A percentile compares a stretch with the other conserved stretches of the same genome.
Evolutionary conservation across 2,888 invertebrate genomes (phyloP).

Genomic region (Lasioglossum villosulum): DNA sequence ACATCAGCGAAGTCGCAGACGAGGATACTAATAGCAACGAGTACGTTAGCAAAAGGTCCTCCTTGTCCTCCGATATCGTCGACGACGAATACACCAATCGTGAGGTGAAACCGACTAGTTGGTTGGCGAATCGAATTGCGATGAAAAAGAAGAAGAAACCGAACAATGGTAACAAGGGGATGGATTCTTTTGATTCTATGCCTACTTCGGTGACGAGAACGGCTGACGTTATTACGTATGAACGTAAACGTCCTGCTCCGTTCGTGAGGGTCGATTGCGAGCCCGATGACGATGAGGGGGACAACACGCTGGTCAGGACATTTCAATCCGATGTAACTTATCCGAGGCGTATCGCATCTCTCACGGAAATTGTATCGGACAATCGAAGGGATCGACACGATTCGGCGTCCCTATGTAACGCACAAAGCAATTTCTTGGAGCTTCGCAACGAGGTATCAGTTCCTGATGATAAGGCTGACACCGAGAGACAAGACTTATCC

Average conservation of each 20-base stretch:
- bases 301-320: slow-evolving; percentile 26
- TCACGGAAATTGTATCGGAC: slow-evolving; percentile 45
- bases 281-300: slow-evolving; percentile 54
- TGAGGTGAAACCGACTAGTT: slow-evolving; percentile 36
- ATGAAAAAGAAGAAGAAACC: slow-evolving; percentile 41
- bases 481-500: slow-evolving; percentile 77
- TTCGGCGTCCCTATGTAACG: slow-evolving; percentile 54
- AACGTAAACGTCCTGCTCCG: slow-evolving; percentile 44
- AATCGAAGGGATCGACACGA: slow-evolving; percentile 47
- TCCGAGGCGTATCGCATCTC: slow-evolving; percentile 38
- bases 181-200: slow-evolving; percentile 29
- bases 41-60: slow-evolving; percentile 52
- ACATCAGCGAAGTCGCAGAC: slow-evolving; percentile 43
- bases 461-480: slow-evolving; percentile 77
- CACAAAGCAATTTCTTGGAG: slow-evolving; percentile 70
- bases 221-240: slow-evolving; percentile 45
- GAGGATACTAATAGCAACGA: slow-evolving; percentile 45
- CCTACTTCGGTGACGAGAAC: not conserved
- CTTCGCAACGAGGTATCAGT: slow-evolving; percentile 71
- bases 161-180: slow-evolving; percentile 4
- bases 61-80: slow-evolving; percentile 26
- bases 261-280: slow-evolving; percentile 40
- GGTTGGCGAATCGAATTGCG: slow-evolving; percentile 35
- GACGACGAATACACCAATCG: slow-evolving; percentile 40
- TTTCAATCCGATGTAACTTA: slow-evolving; percentile 38